Evolutionary conservation across 2,888 invertebrate species (phyloP), one percentile per base, ranked within the genome.

Genomic region (Acanthosepion pharaonis): DNA sequence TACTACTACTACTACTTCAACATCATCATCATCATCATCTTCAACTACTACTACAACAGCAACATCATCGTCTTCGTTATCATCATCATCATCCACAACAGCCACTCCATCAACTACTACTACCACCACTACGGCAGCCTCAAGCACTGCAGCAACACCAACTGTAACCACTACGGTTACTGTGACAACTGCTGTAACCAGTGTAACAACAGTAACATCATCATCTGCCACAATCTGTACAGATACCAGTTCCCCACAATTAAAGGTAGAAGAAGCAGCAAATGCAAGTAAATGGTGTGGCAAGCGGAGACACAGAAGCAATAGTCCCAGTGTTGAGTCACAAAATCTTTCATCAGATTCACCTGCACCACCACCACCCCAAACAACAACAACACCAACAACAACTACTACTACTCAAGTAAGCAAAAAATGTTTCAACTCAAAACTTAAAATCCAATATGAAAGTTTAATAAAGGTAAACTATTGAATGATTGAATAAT

Each of bases 121-220:
- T 55, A 78, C 91, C 93, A 94, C 48, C 94, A 42, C 91, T 42
- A 59, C 64, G 4, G 28, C 93, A 93, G n/a, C 53, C n/a, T 93
- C 93, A 49, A 93, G n/a, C 20, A 25, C 93, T 25, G 53, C 25
- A 28, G 48, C 93, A 18, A 53, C 95, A 49, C 51, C 94, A 94
- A 91, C 95, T 59, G 92, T 94, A 55, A 95, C 95, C 42, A 94
- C 95, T 42, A 94, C 95, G 78, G 93, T 28, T 51, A 91, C 91
- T 94, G 94, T 33, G 94, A 95, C 53, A 94, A 95, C 11, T 95
- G 94, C 91, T 95, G 95, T 94, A 95, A 96, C 94, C 78, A 78
- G 78, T 95, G 95, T 53, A 94, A 95, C 94, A 28, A 94, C 93
- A 33, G 20, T 91, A 48, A 94, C 49, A 49, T 18, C 93, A n/a